These are phyloP conservation scores for Barnardius zonarius DNA, from an alignment of 2,113 vertebrate genomes.

Conservation along the genomic window DNA sequence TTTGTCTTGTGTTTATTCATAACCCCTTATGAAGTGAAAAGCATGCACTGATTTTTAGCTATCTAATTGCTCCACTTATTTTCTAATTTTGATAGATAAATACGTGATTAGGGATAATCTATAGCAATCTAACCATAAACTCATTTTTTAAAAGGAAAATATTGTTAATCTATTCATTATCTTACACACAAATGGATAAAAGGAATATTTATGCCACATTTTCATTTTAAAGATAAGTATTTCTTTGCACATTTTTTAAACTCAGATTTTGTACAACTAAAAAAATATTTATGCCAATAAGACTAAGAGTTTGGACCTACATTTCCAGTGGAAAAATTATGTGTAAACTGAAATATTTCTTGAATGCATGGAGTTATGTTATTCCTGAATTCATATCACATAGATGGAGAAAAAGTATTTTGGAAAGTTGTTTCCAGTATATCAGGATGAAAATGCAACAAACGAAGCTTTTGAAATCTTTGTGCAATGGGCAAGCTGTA, in stretches of 20 bases:
- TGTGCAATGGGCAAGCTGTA: neutral
- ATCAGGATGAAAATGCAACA: neutral
- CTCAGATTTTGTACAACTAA: neutral
- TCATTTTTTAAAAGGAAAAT: neutral
- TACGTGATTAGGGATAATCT: neutral
- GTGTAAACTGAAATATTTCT: neutral
- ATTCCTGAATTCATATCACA: neutral
- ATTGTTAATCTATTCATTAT: neutral
- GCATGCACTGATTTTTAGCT: neutral
- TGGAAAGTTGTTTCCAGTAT: neutral
- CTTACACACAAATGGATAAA: neutral
- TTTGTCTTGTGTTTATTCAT: neutral
- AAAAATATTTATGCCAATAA: neutral
- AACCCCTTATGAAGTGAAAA: neutral
- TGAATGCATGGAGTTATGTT: neutral
- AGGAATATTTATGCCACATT: neutral
- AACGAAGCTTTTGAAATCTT: neutral
- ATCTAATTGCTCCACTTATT: neutral
- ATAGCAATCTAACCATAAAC: neutral
- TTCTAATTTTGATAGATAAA: neutral
- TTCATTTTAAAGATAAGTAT: neutral
- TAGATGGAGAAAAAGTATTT: neutral
- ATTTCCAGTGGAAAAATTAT: neutral
- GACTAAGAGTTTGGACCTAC: neutral
- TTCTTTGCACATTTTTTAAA: neutral